phyloP scores from a whole-genome alignment of 1,140 invertebrate species.

The Heliconius hermathena region DNA sequence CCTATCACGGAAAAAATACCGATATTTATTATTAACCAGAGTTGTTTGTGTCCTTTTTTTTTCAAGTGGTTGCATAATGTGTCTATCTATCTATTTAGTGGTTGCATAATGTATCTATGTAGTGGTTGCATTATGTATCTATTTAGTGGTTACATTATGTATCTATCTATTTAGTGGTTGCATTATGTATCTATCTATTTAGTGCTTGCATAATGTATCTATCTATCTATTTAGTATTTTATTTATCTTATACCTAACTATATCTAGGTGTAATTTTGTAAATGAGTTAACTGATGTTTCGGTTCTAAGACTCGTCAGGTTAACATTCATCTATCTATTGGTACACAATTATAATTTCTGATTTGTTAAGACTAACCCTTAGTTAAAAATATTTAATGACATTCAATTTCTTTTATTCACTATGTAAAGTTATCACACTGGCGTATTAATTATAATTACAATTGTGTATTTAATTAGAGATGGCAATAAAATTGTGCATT shows the following conservation, averaged over 20 bases:
- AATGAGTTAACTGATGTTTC: conserved; percentile 60
- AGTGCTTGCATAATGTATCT: conserved; percentile 67
- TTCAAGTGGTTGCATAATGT: conserved; percentile 67
- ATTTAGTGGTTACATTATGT: no score
- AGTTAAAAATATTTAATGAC: conserved; percentile 49
- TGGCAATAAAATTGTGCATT: conserved; percentile 76
- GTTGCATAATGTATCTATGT: conserved; percentile 56
- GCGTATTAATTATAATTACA: conserved; percentile 71
- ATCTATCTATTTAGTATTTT: conserved; percentile 44
- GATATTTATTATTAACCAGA: conserved; percentile 59
- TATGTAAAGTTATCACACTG: conserved; percentile 55
- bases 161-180: conserved; percentile 46
- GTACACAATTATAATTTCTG: conserved; percentile 76
- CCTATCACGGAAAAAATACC: conserved; percentile 51
- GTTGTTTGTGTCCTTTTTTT: conserved; percentile 54
- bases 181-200: conserved; percentile 58
- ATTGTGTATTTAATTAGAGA: conserved; percentile 78
- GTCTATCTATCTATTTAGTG: conserved; percentile 18
- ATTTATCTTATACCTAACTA: conserved; percentile 64
- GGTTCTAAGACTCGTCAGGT: conserved; percentile 67
- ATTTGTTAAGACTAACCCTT: conserved; percentile 56
- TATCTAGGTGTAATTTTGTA: conserved; percentile 56
- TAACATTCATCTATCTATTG: conserved; percentile 57
- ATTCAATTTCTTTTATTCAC: conserved; percentile 43
- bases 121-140: conserved; percentile 66